Percentiles rank a stretch among this genome's conserved stretches.
These are phyloP conservation scores for Odocoileus hemionus DNA, from an alignment of 2,113 vertebrate species.

Conservation along the genomic window DNA sequence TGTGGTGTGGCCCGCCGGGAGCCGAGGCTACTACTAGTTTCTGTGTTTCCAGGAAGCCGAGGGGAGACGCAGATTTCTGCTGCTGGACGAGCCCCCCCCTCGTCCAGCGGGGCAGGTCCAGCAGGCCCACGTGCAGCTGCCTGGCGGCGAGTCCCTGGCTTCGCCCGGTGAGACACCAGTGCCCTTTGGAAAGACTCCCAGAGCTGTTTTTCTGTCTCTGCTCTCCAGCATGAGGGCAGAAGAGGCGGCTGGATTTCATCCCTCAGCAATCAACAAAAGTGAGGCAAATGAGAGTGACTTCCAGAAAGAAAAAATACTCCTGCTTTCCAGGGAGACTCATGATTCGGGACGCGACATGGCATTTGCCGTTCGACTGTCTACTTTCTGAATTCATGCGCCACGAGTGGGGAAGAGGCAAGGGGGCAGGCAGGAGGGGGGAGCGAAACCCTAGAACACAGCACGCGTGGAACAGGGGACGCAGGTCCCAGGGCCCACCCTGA, in stretches of 20 bases:
- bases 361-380: not conserved
- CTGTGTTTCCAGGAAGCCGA: constrained; percentile 2
- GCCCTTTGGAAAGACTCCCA: constrained; percentile 8
- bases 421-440: not conserved
- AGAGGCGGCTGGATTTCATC: not conserved
- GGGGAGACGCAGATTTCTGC: not conserved
- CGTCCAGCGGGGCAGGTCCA: not conserved
- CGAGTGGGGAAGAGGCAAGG: not conserved
- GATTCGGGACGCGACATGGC: not conserved
- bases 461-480: rapidly evolving
- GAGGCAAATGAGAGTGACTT: not conserved
- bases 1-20: not conserved
- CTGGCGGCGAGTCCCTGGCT: not conserved
- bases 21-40: not conserved
- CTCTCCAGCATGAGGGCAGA: not conserved
- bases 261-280: not conserved
- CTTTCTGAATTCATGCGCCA: not conserved
- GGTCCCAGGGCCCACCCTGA: rapidly evolving
- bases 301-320: no score
- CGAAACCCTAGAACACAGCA: not conserved
- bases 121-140: not conserved
- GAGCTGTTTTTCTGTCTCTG: not conserved
- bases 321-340: not conserved
- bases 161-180: not conserved
- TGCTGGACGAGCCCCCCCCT: not conserved